Base-by-base conservation (phyloP, 2,797 vertebrate genomes). In the Manis crassicaudata region DNA sequence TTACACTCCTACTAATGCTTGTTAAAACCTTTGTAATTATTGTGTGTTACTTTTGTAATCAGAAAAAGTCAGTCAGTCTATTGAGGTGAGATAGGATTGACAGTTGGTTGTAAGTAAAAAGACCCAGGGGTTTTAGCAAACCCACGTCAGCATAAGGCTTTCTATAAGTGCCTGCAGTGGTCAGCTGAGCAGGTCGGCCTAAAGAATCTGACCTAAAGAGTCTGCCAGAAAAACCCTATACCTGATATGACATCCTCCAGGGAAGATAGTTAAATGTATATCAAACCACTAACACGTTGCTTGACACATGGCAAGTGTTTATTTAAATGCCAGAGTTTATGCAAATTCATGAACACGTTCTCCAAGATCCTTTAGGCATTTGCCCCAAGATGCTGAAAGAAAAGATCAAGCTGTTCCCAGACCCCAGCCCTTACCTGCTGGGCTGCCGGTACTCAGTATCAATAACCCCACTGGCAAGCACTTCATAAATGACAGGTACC, bases 251-350 rank as follows among this genome's bases (percentile, higher is more conserved):
- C 35, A 60, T 54, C 46, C 37, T 95, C 77, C 37, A 67, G 75
- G 87, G 35, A 76, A 84, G 29, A 80, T 2, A 27, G 18, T 4
- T 58, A 27, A 2, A 10, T 67, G 21, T 50, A 12, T 46, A 86
- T 58, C 52, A 82, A 65, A 37, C 40, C 37, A 73, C 56, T 27
- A 56, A 70, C 2, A 7, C 7, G 52, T 52, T 62, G 21, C 32
- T 43, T 80, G 68, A 87, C 46, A 67, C 72, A 1, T 23, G 3
- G 11, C 9, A 82, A 70, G 23, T 27, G 70, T 92, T 56, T 29
- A 76, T 92, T 56, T 29, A 76, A 73, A 91, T 54, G 68, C 67
- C 92, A 85, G 63, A 68, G 85, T 68, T 87, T 84, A n/a, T 52
- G 63, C 65, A 25, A 72, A 75, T 60, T 67, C 72, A 75, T 29